Conservation (phyloP, 2,113 vertebrate species). For the Desmodus rotundus region DNA sequence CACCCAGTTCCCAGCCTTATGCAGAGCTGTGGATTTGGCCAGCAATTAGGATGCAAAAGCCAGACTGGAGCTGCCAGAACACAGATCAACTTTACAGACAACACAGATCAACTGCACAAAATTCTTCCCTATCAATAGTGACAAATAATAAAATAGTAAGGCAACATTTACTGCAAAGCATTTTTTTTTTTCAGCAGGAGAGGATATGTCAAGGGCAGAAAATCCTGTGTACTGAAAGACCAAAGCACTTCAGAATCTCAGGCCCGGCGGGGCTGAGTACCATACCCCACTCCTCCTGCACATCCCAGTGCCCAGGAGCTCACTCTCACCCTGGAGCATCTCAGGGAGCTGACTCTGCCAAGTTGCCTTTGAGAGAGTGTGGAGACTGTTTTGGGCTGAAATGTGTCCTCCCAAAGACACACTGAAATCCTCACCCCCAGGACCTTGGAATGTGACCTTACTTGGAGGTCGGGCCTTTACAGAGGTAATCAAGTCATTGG, state of each 20-base stretch:
- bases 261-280: not conserved
- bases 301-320: not conserved
- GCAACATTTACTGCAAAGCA: not conserved
- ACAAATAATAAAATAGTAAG: not conserved
- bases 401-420: not conserved
- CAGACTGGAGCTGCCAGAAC: not conserved
- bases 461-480: not conserved
- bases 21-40: not conserved
- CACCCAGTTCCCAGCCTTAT: not conserved
- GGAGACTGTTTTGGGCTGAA: not conserved
- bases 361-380: not conserved
- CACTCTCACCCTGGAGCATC: not conserved
- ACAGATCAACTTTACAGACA: not conserved
- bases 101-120: not conserved
- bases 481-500: not conserved
- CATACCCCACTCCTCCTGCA: not conserved
- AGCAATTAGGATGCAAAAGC: not conserved
- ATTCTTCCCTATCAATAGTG: not conserved
- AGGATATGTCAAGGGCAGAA: not conserved
- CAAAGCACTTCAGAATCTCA: not conserved
- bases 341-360: not conserved
- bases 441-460: not conserved
- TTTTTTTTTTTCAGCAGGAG: not conserved
- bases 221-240: not conserved
- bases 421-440: not conserved